Evolutionary conservation across 2,888 invertebrate species (phyloP), one percentile per base, ranked within the genome.

Genomic region (Drosophila vallismaia): DNA sequence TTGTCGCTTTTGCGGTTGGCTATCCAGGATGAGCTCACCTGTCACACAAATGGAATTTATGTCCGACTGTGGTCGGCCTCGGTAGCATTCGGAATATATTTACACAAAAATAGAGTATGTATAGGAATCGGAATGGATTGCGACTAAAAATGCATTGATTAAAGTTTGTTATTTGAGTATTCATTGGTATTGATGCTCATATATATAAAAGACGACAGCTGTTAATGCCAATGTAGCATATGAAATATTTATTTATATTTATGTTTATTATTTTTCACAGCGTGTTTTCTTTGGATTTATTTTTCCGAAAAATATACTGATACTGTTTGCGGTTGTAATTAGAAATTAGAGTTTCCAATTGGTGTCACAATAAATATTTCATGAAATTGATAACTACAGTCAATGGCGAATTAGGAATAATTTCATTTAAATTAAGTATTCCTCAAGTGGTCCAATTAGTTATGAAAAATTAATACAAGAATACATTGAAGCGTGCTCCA

Each of bases 31-130:
- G 44, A 12, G 57, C 28, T 42, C 51, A 63, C 67, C 69, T 76
- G 83, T 72, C 78, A 74, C 51, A 38, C 54, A 77, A 76, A 72
- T 70, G 46, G 53, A 77, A 82, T 82, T 82, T 74, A 82, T 79
- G 64, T 71, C 60, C 67, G 38, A 50, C 55, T 79, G 76, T 50
- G 85, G 69, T 66, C 31, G 46, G 45, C 40, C 57, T n/a, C 14
- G 36, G 40, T 24, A 49, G 40, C 49, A 67, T 44, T 28, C 55
- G 54, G 33, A 31, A 57, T 51, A 52, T 9, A 62, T 64, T 45
- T 49, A 69, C 38, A 59, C 46, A 54, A 8, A 59, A 62, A 45
- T 49, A 69, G 19, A 19, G 19, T 42, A 46, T 31, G 26, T 33
- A 57, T 38, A 28, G 26, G 19, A 28, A 31, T 36, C 24, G 33